These are phyloP conservation scores for Chloebia gouldiae DNA, from an alignment of 2,113 vertebrate species.

Conservation along the genomic window DNA sequence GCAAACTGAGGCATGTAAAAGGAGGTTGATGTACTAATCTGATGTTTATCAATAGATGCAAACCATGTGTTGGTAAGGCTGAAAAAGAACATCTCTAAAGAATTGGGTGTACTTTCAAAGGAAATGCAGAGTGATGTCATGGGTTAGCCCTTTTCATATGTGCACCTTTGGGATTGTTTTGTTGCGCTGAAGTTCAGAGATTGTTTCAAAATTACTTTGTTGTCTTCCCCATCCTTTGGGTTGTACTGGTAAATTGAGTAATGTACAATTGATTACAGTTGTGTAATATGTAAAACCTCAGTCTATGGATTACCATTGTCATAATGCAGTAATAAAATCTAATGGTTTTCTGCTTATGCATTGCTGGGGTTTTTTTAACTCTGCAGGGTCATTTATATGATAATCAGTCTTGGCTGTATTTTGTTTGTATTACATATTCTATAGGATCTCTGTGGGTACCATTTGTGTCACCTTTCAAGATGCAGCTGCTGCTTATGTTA, in stretches of 20 bases:
- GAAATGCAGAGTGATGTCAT: background rate
- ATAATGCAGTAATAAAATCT: background rate
- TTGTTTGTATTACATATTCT: background rate
- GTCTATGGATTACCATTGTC: background rate
- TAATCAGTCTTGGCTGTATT: background rate
- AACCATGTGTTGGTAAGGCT: background rate
- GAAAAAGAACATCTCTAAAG: background rate
- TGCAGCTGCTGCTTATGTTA: background rate
- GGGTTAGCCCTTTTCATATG: background rate
- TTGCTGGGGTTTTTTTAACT: background rate
- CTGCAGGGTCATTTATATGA: background rate
- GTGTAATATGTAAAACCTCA: background rate
- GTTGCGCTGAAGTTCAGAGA: background rate
- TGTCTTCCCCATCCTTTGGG: background rate
- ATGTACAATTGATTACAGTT: background rate
- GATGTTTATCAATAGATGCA: background rate
- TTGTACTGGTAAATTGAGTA: background rate
- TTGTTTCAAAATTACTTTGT: background rate
- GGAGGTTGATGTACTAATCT: background rate
- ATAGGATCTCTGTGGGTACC: background rate
- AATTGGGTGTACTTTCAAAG: background rate
- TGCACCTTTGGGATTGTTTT: background rate
- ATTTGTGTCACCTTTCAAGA: background rate
- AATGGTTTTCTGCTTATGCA: background rate
- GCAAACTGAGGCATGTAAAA: background rate